A percentile compares a stretch with the other conserved stretches of the same genome.
Conservation (phyloP, 2,888 invertebrate genomes). For the Spisula subtruncata region DNA sequence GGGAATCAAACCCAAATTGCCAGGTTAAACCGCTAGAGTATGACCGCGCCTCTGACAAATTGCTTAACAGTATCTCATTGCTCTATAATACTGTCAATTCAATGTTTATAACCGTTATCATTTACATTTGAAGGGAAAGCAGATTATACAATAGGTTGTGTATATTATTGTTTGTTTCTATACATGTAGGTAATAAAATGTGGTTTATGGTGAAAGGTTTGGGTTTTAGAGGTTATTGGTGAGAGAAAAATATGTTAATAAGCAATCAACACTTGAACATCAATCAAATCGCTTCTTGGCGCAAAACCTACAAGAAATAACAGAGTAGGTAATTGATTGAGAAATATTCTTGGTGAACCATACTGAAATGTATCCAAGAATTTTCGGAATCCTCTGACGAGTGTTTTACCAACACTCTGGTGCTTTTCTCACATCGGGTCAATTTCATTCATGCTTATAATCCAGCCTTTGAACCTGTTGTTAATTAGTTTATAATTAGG, state of each 20-base stretch:
- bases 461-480: not conserved
- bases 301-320: not conserved
- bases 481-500: conserved; percentile 14
- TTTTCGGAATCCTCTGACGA: not conserved
- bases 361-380: conserved; percentile 21
- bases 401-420: not conserved
- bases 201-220: not conserved
- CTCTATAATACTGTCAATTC: too few species aligned
- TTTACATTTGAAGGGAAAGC: too few species aligned
- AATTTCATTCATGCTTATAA: conserved; percentile 20
- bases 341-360: not conserved
- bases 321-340: not conserved
- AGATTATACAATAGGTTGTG: too few species aligned
- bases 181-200: not conserved
- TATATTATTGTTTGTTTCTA: too few species aligned
- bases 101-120: too few species aligned
- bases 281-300: not conserved
- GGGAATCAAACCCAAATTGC: too few species aligned
- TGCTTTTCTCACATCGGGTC: not conserved
- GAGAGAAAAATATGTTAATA: conserved; percentile 10
- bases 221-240: not conserved
- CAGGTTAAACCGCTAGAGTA: too few species aligned
- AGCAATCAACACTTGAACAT: not conserved
- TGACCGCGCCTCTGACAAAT: too few species aligned
- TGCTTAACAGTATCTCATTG: too few species aligned